Evolutionary conservation across 2,113 vertebrate genomes (phyloP).

Genomic region (Corynorhinus townsendii): DNA sequence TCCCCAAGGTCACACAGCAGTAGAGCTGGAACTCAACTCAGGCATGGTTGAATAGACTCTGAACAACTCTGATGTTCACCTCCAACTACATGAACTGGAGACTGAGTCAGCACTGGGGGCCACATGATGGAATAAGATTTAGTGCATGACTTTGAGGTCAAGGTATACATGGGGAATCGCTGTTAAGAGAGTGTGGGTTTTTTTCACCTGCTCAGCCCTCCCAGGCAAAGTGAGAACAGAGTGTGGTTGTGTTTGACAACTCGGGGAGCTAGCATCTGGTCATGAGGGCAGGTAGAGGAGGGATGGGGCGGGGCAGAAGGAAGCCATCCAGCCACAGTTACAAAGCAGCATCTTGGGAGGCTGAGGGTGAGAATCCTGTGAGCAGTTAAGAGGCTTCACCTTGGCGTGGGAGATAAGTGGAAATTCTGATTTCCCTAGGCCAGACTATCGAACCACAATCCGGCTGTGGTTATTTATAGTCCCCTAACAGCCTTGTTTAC

Average conservation of each 20-base stretch:
- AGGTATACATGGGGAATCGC: background rate
- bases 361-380: background rate
- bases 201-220: background rate
- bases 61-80: background rate
- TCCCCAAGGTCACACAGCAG: background rate
- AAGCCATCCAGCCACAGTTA: background rate
- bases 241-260: background rate
- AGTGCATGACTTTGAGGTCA: slow-evolving; percentile 34
- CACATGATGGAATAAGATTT: background rate
- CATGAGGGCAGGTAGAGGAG: background rate
- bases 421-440: slow-evolving; percentile 63
- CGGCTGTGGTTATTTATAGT: slow-evolving; percentile 81
- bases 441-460: slow-evolving; percentile 61
- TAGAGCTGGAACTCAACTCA: background rate
- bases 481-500: slow-evolving; percentile 80
- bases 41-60: background rate
- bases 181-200: background rate
- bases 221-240: background rate
- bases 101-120: background rate
- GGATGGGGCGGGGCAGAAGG: accelerated
- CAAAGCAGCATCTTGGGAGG: background rate
- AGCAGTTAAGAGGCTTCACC: background rate
- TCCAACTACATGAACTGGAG: background rate
- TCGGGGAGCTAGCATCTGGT: background rate
- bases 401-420: slow-evolving; percentile 40